phyloP scores from a whole-genome alignment of 1,140 invertebrate genomes.

The Dinothrombium tinctorium region DNA sequence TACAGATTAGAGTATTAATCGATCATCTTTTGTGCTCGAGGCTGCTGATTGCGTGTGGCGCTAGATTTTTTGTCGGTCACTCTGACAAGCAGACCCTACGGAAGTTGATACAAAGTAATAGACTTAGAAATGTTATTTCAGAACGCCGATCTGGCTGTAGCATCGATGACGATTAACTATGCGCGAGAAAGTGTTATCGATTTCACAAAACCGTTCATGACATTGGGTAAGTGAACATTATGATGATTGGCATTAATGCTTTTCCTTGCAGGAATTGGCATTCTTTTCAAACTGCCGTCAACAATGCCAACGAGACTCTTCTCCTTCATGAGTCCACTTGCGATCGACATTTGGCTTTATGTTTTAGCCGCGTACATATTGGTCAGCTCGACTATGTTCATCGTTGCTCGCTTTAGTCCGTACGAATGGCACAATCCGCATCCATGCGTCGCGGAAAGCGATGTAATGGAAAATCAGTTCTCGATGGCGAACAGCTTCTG shows the following conservation, averaged over 20 bases:
- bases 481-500: conserved; percentile 58
- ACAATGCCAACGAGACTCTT: conserved; percentile 74
- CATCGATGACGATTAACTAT: conserved; percentile 24
- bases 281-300: conserved; percentile 28
- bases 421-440: conserved; percentile 58
- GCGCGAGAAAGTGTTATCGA: conserved; percentile 27
- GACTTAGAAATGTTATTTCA: conserved; percentile 73
- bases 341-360: conserved; percentile 83
- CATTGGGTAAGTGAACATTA: conserved; percentile 18
- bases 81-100: too few relatives aligned
- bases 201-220: conserved; percentile 27
- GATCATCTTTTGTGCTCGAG: too few relatives aligned
- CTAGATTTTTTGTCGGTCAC: too few relatives aligned
- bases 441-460: conserved; percentile 31
- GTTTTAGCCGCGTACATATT: conserved; percentile 80
- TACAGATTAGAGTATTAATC: too few relatives aligned
- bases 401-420: conserved; percentile 70
- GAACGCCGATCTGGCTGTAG: conserved; percentile 24
- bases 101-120: too few relatives aligned
- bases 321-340: conserved; percentile 72
- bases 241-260: too few relatives aligned
- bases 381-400: conserved; percentile 73
- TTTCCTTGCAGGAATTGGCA: too few relatives aligned
- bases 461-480: conserved; percentile 71
- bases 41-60: too few relatives aligned